Conservation (phyloP, 2,113 vertebrate species). For the Campylorhamphus procurvoides region DNA sequence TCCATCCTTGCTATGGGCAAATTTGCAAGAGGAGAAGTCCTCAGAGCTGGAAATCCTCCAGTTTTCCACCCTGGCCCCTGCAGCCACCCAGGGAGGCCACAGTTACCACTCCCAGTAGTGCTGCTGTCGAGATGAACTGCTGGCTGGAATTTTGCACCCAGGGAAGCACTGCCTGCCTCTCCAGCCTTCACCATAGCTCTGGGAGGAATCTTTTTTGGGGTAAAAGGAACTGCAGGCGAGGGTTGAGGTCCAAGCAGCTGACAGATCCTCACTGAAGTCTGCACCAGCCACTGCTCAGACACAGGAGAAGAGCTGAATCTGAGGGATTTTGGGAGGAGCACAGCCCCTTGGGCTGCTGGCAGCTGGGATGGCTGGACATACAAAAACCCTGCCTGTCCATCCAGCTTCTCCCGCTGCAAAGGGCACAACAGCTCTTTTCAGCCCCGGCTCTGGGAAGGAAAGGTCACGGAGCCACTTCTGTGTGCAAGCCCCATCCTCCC, state of each 20-base stretch:
- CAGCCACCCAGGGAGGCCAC: neutral
- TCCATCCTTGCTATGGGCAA: neutral
- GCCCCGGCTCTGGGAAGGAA: neutral
- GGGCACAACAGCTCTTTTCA: slow-evolving; percentile 25
- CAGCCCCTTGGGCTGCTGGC: neutral
- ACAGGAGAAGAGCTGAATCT: neutral
- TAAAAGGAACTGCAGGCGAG: neutral
- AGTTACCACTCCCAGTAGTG: neutral
- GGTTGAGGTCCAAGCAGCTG: accelerated
- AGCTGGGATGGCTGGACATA: accelerated
- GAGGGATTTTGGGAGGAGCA: neutral
- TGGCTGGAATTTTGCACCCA: neutral
- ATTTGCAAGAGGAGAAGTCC: neutral
- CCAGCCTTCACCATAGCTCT: neutral
- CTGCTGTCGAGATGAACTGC: neutral
- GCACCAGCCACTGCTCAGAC: accelerated
- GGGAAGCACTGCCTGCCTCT: neutral
- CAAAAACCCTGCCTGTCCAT: neutral
- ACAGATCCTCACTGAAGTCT: neutral
- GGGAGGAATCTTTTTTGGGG: accelerated
- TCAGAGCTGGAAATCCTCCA: neutral
- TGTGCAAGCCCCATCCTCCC: neutral
- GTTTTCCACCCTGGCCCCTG: neutral
- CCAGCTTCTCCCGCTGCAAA: neutral
- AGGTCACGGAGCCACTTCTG: slow-evolving; percentile 16